Evolutionary conservation across 2,888 invertebrate species (phyloP).

Genomic region (Gymnoscelis rufifasciata): DNA sequence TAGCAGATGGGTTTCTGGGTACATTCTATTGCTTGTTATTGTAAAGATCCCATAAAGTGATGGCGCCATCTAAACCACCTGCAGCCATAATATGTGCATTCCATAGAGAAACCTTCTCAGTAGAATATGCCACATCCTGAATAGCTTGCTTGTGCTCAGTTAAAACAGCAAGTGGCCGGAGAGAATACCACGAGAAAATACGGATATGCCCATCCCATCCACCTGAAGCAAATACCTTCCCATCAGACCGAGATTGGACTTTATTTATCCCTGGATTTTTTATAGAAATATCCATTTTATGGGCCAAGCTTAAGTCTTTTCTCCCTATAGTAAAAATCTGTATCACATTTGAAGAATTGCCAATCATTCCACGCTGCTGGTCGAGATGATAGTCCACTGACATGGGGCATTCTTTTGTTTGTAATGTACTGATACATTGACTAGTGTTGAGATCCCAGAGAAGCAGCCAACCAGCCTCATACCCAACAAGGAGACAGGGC

Average conservation of each 20-base stretch:
- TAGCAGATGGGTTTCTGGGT: background rate
- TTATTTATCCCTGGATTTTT: slow-evolving; percentile 86
- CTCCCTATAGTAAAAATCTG: slow-evolving; percentile 80
- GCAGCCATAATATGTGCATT: slow-evolving; percentile 88
- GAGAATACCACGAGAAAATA: slow-evolving; percentile 87
- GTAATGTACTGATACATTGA: slow-evolving; percentile 76
- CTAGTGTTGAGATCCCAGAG: slow-evolving; percentile 84
- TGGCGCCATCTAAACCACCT: slow-evolving; percentile 85
- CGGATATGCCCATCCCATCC: slow-evolving; percentile 88
- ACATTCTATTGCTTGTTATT: slow-evolving; percentile 66
- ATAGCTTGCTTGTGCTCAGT: slow-evolving; percentile 85
- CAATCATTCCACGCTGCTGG: slow-evolving; percentile 83
- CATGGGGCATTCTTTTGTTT: slow-evolving; percentile 83
- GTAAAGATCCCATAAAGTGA: slow-evolving; percentile 90
- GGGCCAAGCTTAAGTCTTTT: slow-evolving; percentile 74
- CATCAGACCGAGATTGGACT: slow-evolving; percentile 83
- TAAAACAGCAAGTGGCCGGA: slow-evolving; percentile 84
- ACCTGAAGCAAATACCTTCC: slow-evolving; percentile 85
- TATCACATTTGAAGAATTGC: slow-evolving; percentile 81
- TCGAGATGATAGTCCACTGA: slow-evolving; percentile 84
- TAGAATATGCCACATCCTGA: slow-evolving; percentile 85
- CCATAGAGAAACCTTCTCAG: slow-evolving; percentile 82
- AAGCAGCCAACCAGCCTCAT: slow-evolving; percentile 85
- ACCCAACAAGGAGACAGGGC: slow-evolving; percentile 82
- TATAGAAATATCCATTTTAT: slow-evolving; percentile 81